These are phyloP conservation scores for Nemapogon koenigi DNA, from an alignment of 2,888 invertebrate genomes.

Conservation along the genomic window DNA sequence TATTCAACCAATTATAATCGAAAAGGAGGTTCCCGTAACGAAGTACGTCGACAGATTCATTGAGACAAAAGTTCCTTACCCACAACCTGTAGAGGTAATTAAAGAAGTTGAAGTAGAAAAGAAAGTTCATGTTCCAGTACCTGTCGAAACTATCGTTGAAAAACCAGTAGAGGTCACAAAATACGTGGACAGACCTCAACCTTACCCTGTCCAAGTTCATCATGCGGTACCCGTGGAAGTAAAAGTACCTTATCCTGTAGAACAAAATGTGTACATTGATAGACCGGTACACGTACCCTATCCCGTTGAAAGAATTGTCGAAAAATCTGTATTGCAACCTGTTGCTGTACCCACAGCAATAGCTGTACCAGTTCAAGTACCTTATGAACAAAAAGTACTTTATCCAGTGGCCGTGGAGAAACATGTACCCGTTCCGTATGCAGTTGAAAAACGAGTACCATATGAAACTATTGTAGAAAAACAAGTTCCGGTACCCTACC, in stretches of 20 bases:
- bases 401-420: slow-evolving; percentile 46
- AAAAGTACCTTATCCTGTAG: slow-evolving; percentile 45
- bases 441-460: slow-evolving; percentile 55
- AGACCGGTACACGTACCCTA: slow-evolving; percentile 53
- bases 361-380: slow-evolving; percentile 39
- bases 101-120: slow-evolving; percentile 44
- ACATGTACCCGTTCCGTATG: slow-evolving; percentile 46
- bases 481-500: slow-evolving; percentile 53
- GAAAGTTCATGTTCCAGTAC: slow-evolving; percentile 45
- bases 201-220: slow-evolving; percentile 61
- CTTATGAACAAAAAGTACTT: slow-evolving; percentile 38
- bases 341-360: slow-evolving; percentile 50
- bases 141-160: slow-evolving; percentile 59
- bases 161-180: slow-evolving; percentile 57
- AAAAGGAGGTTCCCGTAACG: slow-evolving; percentile 51
- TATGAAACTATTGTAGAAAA: slow-evolving; percentile 32
- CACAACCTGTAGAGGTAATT: slow-evolving; percentile 38
- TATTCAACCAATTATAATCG: slow-evolving; percentile 51
- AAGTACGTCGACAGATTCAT: slow-evolving; percentile 49
- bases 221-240: slow-evolving; percentile 34
- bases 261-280: slow-evolving; percentile 59
- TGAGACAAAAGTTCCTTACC: slow-evolving; percentile 49
- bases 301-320: slow-evolving; percentile 57
- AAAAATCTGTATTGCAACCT: slow-evolving; percentile 48
- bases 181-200: slow-evolving; percentile 62